phyloP scores from a whole-genome alignment of 2,888 invertebrate species.

The Drosophila dives region DNA sequence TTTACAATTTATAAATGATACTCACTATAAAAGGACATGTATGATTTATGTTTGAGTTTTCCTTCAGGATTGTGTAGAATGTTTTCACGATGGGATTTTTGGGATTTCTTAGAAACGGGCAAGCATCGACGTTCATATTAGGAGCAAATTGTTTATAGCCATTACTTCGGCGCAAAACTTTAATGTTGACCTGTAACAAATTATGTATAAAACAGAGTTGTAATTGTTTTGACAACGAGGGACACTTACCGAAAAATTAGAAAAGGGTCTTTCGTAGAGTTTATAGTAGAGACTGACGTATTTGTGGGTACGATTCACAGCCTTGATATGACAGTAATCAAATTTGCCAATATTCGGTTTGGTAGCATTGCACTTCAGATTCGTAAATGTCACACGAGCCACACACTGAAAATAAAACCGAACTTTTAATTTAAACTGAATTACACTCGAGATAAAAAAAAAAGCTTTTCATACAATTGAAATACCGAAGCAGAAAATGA shows the following conservation, averaged over 20 bases:
- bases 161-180: accelerated
- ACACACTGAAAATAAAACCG: neutral
- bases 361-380: neutral
- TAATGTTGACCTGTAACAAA: neutral
- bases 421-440: neutral
- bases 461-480: neutral
- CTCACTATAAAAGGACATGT: neutral
- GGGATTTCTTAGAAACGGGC: neutral
- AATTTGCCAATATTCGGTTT: neutral
- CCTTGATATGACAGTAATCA: neutral
- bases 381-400: neutral
- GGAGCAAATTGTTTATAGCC: neutral
- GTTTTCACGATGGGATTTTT: accelerated
- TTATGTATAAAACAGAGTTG: neutral
- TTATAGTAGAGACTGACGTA: neutral
- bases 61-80: neutral
- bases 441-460: neutral
- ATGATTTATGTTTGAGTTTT: neutral
- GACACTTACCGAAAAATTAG: neutral
- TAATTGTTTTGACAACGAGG: neutral
- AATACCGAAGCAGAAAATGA: neutral
- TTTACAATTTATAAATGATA: neutral
- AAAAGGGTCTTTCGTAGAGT: neutral
- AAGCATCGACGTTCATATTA: accelerated
- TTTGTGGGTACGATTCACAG: constrained; percentile 6